Conservation (phyloP, 2,113 vertebrate genomes). For the Lophochroa leadbeateri region DNA sequence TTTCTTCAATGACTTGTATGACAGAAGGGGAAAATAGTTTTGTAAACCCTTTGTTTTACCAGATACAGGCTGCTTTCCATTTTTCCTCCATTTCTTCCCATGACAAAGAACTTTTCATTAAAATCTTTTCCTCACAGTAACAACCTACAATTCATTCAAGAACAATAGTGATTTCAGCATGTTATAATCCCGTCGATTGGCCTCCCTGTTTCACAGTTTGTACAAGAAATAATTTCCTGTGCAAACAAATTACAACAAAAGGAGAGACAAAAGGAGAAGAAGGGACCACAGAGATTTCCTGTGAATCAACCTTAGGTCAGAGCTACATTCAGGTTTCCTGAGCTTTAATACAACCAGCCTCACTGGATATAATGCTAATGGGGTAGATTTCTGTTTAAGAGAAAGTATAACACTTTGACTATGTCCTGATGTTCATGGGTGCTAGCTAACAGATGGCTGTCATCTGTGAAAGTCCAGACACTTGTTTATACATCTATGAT, state of each 20-base stretch:
- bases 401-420: neutral
- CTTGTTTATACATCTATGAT: neutral
- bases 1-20: neutral
- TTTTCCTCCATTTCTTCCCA: neutral
- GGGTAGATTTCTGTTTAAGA: neutral
- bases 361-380: accelerated
- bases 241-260: neutral
- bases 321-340: neutral
- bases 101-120: neutral
- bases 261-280: neutral
- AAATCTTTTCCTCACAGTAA: neutral
- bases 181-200: neutral
- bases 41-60: neutral
- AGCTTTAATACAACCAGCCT: neutral
- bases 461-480: neutral
- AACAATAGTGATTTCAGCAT: neutral
- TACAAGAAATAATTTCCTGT: neutral
- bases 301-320: neutral
- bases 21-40: neutral
- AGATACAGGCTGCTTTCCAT: neutral
- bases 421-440: neutral
- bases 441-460: neutral
- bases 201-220: neutral
- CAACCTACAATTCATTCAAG: neutral
- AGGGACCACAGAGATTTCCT: neutral